Evolutionary conservation across 2,888 invertebrate species (phyloP), one percentile per base, ranked within the genome.

Genomic region (Sicus ferrugineus): DNA sequence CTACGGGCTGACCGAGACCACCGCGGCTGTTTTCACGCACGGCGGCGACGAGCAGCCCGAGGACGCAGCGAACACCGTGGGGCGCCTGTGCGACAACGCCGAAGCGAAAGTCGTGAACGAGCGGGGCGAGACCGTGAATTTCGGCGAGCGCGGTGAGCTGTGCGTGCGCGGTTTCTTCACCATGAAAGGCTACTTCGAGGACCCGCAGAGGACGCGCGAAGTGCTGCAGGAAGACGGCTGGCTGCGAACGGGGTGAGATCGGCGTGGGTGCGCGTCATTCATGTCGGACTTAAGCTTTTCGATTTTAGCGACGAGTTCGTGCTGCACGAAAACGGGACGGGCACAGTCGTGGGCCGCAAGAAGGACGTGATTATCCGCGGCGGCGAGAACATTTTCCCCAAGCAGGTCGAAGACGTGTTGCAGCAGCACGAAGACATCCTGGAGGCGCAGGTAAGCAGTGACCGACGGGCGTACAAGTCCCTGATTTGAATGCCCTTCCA

Each of bases 311-410:
- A 82, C 69, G 86, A 89, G 73, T 90, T 90, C 72, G 75, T 89
- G 0, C 84, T 93, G 70, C 83, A 87, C 52, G 86, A 89, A 71
- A 86, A 89, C 72, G 92, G 92, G 0, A 90, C 90, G 77, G 90
- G 89, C 0, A 82, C 84, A 73, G 87, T 92, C 72, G 88, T 90
- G 30, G 93, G 92, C 0, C 86, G 92, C 64, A 78, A 90, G 14
- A 92, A 92, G 78, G 92, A 93, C 75, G 87, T 92, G 86, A 88
- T 93, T 42, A 91, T 92, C 70, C 85, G 92, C 71, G 92, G 92
- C 2, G 93, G 93, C 21, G 92, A 92, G 83, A 93, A 93, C 80
- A 89, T 93, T 71, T 92, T 89, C 80, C 93, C 93, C 0, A 88
- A 88, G 87, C 93, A 93, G 86, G 88, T 93, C 59, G 93, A 93